phyloP scores from a whole-genome alignment of 2,113 vertebrate species.

The Morone saxatilis region DNA sequence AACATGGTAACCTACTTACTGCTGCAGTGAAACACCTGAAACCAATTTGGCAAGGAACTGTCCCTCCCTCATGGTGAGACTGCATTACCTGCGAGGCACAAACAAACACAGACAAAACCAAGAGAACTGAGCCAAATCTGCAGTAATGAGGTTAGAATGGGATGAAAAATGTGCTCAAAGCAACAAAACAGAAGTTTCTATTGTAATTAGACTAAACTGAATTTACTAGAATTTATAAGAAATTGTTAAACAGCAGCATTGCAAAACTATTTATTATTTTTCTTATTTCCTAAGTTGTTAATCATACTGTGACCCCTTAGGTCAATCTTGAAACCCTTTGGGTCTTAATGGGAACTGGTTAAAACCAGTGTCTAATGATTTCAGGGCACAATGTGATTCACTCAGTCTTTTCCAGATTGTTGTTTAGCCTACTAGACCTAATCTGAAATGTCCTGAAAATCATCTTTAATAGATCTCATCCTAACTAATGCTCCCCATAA shows the following conservation, averaged over 20 bases:
- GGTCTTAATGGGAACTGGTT: no score
- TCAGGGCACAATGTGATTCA: no score
- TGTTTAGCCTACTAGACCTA: no score
- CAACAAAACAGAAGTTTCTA: slow-evolving; percentile 1
- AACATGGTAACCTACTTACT: slow-evolving; percentile 35
- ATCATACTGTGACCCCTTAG: no score
- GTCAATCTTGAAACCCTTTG: no score
- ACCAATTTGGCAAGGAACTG: slow-evolving; percentile 5
- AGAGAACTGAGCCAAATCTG: slow-evolving; percentile 17
- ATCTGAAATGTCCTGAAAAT: no score
- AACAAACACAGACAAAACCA: slow-evolving; percentile 16
- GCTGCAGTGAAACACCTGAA: slow-evolving; percentile 40
- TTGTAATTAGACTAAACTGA: not conserved
- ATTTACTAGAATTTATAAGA: not conserved
- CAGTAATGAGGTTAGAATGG: slow-evolving; percentile 17
- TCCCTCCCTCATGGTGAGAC: slow-evolving; percentile 3
- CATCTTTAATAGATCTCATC: no score
- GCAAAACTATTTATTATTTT: not conserved
- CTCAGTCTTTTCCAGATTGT: no score
- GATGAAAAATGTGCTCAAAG: slow-evolving; percentile 5
- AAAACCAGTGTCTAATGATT: no score
- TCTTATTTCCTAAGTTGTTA: no score
- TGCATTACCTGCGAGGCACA: slow-evolving; percentile 33
- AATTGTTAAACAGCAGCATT: not conserved
- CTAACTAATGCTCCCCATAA: no score